Percentiles rank a stretch among this genome's conserved stretches.
Conservation (phyloP, 2,888 invertebrate species). For the Drosophila prolongata region DNA sequence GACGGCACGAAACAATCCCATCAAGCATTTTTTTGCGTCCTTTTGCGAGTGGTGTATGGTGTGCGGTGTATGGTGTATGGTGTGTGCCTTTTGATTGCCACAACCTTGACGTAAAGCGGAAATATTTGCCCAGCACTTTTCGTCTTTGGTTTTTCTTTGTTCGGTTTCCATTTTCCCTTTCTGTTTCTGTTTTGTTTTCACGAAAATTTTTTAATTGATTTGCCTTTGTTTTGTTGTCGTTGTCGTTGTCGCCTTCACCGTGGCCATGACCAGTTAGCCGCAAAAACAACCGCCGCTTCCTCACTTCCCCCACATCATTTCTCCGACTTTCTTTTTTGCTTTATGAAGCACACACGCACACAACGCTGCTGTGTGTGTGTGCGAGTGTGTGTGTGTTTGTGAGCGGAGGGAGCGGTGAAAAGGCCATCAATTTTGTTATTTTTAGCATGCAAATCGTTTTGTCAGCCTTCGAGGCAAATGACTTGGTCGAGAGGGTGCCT, state of each 20-base stretch:
- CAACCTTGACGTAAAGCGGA: slow-evolving; percentile 46
- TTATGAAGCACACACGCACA: slow-evolving; percentile 53
- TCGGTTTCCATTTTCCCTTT: slow-evolving; percentile 4
- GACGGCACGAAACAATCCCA: slow-evolving; percentile 68
- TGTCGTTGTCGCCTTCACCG: slow-evolving; percentile 67
- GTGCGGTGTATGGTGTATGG: background rate
- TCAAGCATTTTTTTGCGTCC: slow-evolving; percentile 36
- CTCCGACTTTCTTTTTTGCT: slow-evolving; percentile 25
- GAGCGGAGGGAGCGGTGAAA: slow-evolving; percentile 28
- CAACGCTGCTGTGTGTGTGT: slow-evolving; percentile 1
- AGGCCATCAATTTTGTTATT: slow-evolving; percentile 76
- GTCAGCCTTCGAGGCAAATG: slow-evolving; percentile 36
- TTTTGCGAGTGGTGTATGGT: background rate
- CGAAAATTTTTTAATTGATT: slow-evolving; percentile 73
- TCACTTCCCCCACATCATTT: slow-evolving; percentile 8
- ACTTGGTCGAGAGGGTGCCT: slow-evolving; percentile 6
- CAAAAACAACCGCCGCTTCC: slow-evolving; percentile 16
- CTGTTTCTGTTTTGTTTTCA: slow-evolving; percentile 39
- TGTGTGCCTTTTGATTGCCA: slow-evolving; percentile 36
- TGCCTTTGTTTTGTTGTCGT: slow-evolving; percentile 43
- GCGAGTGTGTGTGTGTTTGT: slow-evolving; percentile 6
- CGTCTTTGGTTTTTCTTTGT: slow-evolving; percentile 29
- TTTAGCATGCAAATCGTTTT: slow-evolving; percentile 78
- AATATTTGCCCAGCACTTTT: slow-evolving; percentile 47
- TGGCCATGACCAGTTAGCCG: slow-evolving; percentile 78